These are phyloP conservation scores for Sakesphorus luctuosus DNA, from an alignment of 2,113 vertebrate species.

Conservation along the genomic window DNA sequence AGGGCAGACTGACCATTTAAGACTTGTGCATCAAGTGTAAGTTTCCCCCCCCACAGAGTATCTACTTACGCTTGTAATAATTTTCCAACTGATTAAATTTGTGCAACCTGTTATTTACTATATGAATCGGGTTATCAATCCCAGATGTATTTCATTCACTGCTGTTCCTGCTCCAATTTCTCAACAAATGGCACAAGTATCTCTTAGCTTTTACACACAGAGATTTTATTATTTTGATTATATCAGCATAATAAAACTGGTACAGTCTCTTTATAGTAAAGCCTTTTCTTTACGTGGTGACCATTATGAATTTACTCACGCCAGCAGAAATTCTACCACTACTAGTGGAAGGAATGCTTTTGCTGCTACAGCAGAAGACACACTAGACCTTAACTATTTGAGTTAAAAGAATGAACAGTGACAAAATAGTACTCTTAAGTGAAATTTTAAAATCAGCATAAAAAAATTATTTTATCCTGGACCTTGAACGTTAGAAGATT, in stretches of 20 bases:
- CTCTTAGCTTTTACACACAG: slow-evolving; percentile 24
- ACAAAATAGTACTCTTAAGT: neutral
- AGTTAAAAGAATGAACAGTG: neutral
- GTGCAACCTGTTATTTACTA: slow-evolving; percentile 43
- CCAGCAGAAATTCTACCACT: neutral
- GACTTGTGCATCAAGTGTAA: neutral
- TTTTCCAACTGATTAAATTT: slow-evolving; percentile 28
- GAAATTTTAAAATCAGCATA: neutral
- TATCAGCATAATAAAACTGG: slow-evolving; percentile 13
- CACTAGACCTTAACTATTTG: neutral
- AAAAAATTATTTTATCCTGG: neutral
- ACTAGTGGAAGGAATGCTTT: neutral
- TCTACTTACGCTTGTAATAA: neutral
- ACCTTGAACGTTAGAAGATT: neutral
- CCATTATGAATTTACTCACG: neutral
- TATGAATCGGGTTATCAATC: slow-evolving; percentile 29
- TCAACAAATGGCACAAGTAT: neutral
- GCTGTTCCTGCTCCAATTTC: slow-evolving; percentile 28
- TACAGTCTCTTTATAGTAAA: neutral
- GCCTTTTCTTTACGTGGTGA: neutral
- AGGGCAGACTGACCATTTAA: neutral
- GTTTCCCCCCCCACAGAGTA: neutral
- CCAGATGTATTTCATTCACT: slow-evolving; percentile 26
- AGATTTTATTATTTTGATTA: slow-evolving; percentile 15
- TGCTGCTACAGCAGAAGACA: neutral